Percentiles rank a stretch among this genome's conserved stretches.
phyloP scores from a whole-genome alignment of 2,888 invertebrate genomes.

The Lumbricus terrestris region DNA sequence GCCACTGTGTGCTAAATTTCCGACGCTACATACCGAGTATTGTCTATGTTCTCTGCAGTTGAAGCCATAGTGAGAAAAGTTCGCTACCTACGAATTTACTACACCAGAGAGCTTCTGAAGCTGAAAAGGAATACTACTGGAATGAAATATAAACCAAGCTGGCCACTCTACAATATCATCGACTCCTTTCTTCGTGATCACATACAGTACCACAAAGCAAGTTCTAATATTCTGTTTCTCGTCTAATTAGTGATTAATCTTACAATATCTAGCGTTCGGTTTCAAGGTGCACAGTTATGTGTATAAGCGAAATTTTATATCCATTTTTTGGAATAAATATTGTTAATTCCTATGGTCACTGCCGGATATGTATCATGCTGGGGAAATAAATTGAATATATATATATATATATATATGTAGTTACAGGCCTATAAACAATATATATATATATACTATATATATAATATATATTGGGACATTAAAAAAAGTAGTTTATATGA shows the following conservation, averaged over 20 bases:
- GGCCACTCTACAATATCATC: neutral
- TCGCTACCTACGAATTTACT: neutral
- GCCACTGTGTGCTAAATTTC: neutral
- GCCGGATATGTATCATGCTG: too few species aligned
- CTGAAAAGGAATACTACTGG: neutral
- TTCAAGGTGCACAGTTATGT: neutral
- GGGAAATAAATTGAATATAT: too few species aligned
- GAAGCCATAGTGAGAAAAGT: neutral
- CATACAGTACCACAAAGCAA: neutral
- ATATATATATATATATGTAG: too few species aligned
- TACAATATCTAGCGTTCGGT: too few species aligned
- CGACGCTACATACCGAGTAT: neutral
- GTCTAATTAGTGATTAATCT: neutral
- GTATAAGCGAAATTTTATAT: neutral
- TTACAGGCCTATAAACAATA: too few species aligned
- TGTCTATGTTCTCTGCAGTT: neutral
- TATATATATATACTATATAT: too few species aligned
- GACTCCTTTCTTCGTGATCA: conserved; percentile 6
- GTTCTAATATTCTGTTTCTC: neutral
- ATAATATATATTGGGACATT: too few species aligned
- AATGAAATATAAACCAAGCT: neutral
- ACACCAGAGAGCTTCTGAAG: neutral
- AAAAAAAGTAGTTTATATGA: too few species aligned
- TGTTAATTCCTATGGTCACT: too few species aligned
- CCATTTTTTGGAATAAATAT: too few species aligned